These are phyloP conservation scores for Panonychus citri DNA, from an alignment of 1,140 invertebrate genomes.

Conservation along the genomic window DNA sequence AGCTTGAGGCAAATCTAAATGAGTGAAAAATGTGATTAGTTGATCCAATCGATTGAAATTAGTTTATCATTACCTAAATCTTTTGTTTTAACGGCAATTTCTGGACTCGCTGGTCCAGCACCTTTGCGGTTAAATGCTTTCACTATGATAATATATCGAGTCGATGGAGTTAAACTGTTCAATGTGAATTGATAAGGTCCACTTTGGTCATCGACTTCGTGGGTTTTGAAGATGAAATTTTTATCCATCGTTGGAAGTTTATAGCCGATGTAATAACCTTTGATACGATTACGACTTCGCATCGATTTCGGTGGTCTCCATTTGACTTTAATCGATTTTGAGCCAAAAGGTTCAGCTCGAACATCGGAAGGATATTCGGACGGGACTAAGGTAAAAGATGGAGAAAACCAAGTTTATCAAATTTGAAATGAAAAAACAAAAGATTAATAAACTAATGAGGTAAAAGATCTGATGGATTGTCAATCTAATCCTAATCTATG, in stretches of 20 bases:
- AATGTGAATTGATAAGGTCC: constrained; percentile 9
- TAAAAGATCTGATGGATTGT: too few relatives aligned
- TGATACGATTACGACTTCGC: constrained; percentile 2
- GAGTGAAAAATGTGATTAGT: background rate
- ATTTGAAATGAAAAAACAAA: too few relatives aligned
- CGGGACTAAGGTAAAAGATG: constrained; percentile 9
- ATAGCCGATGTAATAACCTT: constrained; percentile 26
- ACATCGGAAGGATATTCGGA: constrained; percentile 20
- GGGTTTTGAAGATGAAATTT: constrained; percentile 20
- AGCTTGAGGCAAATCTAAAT: constrained; percentile 8
- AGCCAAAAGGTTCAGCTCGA: constrained; percentile 21
- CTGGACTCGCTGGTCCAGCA: constrained; percentile 55
- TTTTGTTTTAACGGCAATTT: constrained; percentile 48
- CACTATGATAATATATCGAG: constrained; percentile 26
- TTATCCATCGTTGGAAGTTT: constrained; percentile 19
- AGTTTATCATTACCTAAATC: constrained; percentile 2
- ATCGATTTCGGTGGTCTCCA: constrained; percentile 18
- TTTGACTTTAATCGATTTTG: constrained; percentile 23
- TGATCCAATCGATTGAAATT: too few relatives aligned
- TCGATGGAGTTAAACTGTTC: constrained; percentile 16
- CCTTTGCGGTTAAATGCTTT: constrained; percentile 80
- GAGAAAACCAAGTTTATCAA: background rate
- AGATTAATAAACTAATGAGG: too few relatives aligned
- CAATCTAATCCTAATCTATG: too few relatives aligned
- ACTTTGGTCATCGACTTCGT: constrained; percentile 11